Conservation (phyloP, 1,140 invertebrate species). For the Coenobita brevimanus region DNA sequence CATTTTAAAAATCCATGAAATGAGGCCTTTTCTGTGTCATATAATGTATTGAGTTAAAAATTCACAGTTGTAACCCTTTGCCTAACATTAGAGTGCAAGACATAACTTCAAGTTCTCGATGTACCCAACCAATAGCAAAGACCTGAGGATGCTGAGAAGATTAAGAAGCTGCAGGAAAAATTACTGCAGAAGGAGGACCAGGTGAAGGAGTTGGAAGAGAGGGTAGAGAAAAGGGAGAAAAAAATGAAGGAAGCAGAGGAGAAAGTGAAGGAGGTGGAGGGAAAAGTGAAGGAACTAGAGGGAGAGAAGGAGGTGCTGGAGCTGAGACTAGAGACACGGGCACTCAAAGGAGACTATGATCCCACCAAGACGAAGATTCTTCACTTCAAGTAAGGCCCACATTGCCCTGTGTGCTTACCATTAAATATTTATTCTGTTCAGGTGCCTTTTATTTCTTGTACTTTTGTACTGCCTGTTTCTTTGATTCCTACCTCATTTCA, state of each 20-base stretch:
- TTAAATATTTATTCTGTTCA: no score
- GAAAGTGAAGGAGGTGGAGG: conserved; percentile 75
- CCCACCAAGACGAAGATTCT: conserved; percentile 73
- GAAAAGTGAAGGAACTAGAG: conserved; percentile 78
- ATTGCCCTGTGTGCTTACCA: no score
- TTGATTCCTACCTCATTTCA: no score
- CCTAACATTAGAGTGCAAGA: no score
- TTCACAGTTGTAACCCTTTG: no score
- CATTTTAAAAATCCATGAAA: no score
- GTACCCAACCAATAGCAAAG: background rate
- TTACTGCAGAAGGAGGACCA: background rate
- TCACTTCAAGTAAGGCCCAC: conserved; percentile 67
- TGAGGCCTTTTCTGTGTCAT: no score
- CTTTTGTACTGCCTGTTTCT: no score
- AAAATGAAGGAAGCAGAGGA: conserved; percentile 72
- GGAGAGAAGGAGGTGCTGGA: conserved; percentile 80
- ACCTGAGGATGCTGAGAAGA: conserved; percentile 11
- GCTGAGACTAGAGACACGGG: conserved; percentile 79
- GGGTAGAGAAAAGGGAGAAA: background rate
- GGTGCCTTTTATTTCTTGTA: no score
- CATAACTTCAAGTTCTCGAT: no score
- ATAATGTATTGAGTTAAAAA: no score
- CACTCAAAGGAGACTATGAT: conserved; percentile 77
- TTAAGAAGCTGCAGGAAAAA: background rate
- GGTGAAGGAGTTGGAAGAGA: conserved; percentile 3